Base-by-base conservation (phyloP, 2,888 invertebrate genomes). In the Cancer borealis region DNA sequence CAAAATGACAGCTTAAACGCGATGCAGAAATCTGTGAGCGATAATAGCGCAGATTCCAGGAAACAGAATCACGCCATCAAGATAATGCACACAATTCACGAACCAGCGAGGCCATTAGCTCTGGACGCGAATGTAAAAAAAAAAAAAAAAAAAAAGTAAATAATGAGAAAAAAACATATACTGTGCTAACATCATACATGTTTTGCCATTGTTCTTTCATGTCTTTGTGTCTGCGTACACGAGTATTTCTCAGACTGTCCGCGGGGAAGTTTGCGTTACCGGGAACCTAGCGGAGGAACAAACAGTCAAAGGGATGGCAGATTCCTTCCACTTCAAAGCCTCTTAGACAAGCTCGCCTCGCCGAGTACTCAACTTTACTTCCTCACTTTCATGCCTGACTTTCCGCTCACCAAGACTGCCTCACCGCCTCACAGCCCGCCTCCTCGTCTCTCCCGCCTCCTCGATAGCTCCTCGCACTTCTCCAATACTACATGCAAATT, bases 401-500 rank as follows among this genome's bases (percentile, higher is more conserved):
- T 39, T 84, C 84, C 30, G 30, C 84, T 39, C 39, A 30, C 84
- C 84, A 84, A 84, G 39, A 39, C 84, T 84, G 84, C 84, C 84
- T 84, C n/a, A 14, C 84, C 39, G 39, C 84, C 39, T 39, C 39
- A 17, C 84, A 14, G 8, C 14, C 39, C n/a, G 39, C 39, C 84
- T 84, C 84, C 39, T 39, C 84, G 39, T 39, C 84, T 84, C 84
- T 17, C n/a, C 30, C 84, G 30, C 84, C 39, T 84, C 84, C 17
- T 84, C 39, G 84, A 84, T 39, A 84, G 84, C 84, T 39, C 30
- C 73, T 14, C 14, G 84, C 84, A 39, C 84, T 84, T 39, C 84
- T 84, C 84, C 84, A 84, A 84, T 84, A 84, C 84, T 84, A 84
- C 84, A 84, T 84, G 84, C 84, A 84, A 84, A 84, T 84, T 84